A percentile compares a stretch with the other conserved stretches of the same genome.
These are phyloP conservation scores for Leptodactylus fuscus DNA, from an alignment of 2,113 vertebrate genomes.

Conservation along the genomic window DNA sequence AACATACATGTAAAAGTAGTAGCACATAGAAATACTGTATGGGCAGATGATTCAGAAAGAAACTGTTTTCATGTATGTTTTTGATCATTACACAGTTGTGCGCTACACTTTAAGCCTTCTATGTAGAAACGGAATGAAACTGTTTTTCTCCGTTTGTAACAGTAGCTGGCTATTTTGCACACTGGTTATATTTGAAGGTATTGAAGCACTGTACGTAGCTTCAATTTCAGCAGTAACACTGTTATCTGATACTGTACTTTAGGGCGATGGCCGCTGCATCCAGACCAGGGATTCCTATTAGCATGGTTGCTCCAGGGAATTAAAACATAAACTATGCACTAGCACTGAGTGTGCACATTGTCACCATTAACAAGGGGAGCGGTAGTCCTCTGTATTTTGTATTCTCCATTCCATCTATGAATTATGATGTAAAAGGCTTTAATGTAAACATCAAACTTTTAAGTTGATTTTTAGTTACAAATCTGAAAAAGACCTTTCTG, in stretches of 20 bases:
- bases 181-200: background rate
- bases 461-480: background rate
- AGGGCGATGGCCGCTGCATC: background rate
- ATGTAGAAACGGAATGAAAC: background rate
- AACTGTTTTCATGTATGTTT: background rate
- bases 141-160: background rate
- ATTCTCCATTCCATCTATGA: background rate
- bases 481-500: background rate
- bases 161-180: background rate
- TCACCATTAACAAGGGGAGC: background rate
- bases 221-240: background rate
- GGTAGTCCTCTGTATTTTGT: background rate
- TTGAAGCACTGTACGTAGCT: background rate
- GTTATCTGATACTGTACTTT: background rate
- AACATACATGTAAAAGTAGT: conserved; percentile 22
- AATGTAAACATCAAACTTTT: background rate
- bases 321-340: conserved; percentile 57
- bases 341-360: conserved; percentile 15
- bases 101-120: background rate
- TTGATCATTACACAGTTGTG: background rate
- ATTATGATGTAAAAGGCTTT: conserved; percentile 8
- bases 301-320: conserved; percentile 29
- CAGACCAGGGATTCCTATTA: conserved; percentile 45
- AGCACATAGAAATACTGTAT: background rate
- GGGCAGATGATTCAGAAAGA: too few species aligned